These are phyloP conservation scores for Meghimatium bilineatum DNA, from an alignment of 2,888 invertebrate species.

Conservation along the genomic window DNA sequence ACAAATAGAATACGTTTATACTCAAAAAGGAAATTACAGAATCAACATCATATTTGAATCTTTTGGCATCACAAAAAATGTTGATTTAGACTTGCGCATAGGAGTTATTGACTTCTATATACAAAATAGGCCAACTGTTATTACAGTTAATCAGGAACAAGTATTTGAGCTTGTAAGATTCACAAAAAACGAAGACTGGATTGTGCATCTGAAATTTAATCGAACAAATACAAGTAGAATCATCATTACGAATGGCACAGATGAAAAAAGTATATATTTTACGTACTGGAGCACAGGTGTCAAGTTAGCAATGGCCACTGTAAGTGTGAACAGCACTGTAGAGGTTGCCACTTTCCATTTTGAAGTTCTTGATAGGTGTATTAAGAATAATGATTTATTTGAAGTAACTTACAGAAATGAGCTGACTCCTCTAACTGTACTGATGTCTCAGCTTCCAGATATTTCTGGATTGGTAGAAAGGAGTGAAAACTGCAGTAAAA, in stretches of 20 bases:
- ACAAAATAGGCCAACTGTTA: background rate
- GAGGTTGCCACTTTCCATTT: background rate
- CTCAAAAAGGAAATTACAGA: slow-evolving; percentile 8
- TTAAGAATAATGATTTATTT: slow-evolving; percentile 28
- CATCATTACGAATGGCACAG: background rate
- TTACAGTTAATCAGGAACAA: background rate
- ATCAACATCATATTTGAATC: background rate
- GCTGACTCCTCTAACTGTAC: background rate
- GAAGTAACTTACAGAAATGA: slow-evolving; percentile 19
- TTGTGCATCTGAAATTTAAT: background rate
- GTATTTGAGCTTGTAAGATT: background rate
- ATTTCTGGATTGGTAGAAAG: slow-evolving; percentile 13
- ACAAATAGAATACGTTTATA: background rate
- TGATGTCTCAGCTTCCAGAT: slow-evolving; percentile 9
- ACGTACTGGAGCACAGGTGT: background rate
- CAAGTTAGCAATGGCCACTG: background rate
- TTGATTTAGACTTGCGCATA: background rate
- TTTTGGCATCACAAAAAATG: background rate
- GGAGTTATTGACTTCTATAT: slow-evolving; percentile 35
- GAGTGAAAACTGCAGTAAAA: background rate
- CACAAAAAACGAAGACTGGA: background rate
- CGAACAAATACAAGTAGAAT: background rate
- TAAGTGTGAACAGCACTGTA: background rate
- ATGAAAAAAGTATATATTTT: background rate
- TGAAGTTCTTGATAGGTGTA: background rate